phyloP scores from a whole-genome alignment of 2,888 invertebrate species.

The Leptothorax acervorum region DNA sequence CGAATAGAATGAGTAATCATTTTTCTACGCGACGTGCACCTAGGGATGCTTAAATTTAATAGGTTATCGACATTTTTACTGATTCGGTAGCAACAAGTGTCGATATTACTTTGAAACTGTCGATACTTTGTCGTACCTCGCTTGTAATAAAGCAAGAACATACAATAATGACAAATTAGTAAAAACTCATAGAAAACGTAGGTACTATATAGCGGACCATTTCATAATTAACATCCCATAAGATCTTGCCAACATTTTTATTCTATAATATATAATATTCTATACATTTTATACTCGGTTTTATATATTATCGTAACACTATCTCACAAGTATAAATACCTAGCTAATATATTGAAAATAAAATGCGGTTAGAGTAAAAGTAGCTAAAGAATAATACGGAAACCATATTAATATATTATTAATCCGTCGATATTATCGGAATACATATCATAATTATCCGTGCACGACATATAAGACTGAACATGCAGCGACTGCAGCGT shows the following conservation, averaged over 20 bases:
- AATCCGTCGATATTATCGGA: constrained; percentile 11
- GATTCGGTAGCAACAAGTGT: constrained; percentile 49
- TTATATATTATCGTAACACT: not conserved
- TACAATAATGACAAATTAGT: constrained; percentile 19
- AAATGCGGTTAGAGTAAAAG: not conserved
- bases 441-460: constrained; percentile 18
- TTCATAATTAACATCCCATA: not conserved
- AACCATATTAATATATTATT: not conserved
- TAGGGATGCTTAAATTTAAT: constrained; percentile 48
- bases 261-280: not conserved
- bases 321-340: not conserved
- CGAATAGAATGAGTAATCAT: constrained; percentile 64
- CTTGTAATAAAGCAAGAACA: constrained; percentile 1
- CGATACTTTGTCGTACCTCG: not conserved
- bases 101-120: constrained; percentile 21
- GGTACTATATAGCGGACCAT: not conserved
- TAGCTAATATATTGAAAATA: constrained; percentile 26
- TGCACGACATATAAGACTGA: not conserved
- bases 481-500: too few species aligned
- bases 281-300: not conserved
- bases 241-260: not conserved
- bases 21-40: constrained; percentile 61
- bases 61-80: constrained; percentile 46
- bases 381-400: not conserved
- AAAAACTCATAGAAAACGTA: not conserved